A percentile compares a stretch with the other conserved stretches of the same genome.
Conservation (phyloP, 2,797 vertebrate species). For the Etheostoma perlongum region DNA sequence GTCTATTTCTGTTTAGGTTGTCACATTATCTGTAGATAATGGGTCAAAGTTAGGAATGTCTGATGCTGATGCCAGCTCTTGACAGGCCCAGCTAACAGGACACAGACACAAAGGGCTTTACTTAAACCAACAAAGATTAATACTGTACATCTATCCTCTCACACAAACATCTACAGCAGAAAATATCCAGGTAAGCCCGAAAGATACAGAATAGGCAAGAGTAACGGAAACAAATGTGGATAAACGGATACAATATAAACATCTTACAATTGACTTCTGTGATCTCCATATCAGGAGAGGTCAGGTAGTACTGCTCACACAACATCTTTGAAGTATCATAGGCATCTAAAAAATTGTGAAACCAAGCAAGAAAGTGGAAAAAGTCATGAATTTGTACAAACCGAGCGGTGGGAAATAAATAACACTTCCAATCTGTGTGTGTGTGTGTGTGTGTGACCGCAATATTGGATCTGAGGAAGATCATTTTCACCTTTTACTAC, state of each 20-base stretch:
- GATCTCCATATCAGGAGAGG: constrained; percentile 94
- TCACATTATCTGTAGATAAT: not conserved
- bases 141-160: not conserved
- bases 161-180: constrained; percentile 3
- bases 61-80: constrained; percentile 23
- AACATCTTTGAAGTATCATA: constrained; percentile 94
- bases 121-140: constrained; percentile 28
- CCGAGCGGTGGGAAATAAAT: constrained; percentile 23
- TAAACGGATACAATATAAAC: not conserved
- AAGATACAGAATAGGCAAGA: not conserved
- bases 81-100: constrained; percentile 29
- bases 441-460: not conserved
- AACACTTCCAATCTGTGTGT: not conserved
- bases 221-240: not conserved
- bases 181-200: not conserved
- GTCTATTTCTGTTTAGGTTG: not conserved
- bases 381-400: constrained; percentile 5
- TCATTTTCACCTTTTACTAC: constrained; percentile 91
- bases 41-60: constrained; percentile 8
- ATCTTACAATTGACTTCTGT: constrained; percentile 93
- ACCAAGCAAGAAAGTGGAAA: constrained; percentile 32
- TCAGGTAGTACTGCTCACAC: constrained; percentile 98
- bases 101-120: constrained; percentile 21
- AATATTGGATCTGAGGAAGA: not conserved
- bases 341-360: constrained; percentile 86